These are phyloP conservation scores for Barnardius zonarius DNA, from an alignment of 2,113 vertebrate genomes.

Conservation along the genomic window DNA sequence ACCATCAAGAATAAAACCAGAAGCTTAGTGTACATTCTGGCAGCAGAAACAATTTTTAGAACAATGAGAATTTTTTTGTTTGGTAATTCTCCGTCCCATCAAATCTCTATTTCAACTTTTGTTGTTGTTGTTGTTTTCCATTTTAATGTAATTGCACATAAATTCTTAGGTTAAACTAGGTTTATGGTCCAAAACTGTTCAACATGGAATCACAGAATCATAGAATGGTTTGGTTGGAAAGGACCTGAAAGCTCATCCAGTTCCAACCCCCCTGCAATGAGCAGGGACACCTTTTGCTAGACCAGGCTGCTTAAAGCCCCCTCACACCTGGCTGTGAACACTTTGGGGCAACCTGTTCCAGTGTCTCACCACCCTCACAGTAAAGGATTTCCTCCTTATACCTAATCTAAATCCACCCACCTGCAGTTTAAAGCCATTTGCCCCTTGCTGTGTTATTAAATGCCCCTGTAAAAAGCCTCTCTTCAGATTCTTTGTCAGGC, in stretches of 20 bases:
- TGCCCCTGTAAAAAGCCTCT: neutral
- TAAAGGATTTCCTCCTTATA: neutral
- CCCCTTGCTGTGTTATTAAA: neutral
- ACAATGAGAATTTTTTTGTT: neutral
- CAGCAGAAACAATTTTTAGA: neutral
- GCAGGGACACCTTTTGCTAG: neutral
- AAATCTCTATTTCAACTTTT: neutral
- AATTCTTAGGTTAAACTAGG: neutral
- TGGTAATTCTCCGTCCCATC: neutral
- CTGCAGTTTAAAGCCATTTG: neutral
- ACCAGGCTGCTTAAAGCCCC: neutral
- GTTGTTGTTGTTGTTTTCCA: neutral
- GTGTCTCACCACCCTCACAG: accelerated
- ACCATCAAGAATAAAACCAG: neutral
- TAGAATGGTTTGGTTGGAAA: neutral
- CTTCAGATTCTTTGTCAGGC: neutral
- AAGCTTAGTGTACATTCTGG: neutral
- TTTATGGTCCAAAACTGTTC: neutral
- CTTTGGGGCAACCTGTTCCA: neutral
- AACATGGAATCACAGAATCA: neutral
- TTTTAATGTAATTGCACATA: neutral
- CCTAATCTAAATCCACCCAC: neutral
- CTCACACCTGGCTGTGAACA: neutral
- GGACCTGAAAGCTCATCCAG: neutral
- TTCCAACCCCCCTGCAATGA: neutral